These are phyloP conservation scores for Gymnopithys bicolor DNA, from an alignment of 2,797 vertebrate genomes.

Conservation along the genomic window DNA sequence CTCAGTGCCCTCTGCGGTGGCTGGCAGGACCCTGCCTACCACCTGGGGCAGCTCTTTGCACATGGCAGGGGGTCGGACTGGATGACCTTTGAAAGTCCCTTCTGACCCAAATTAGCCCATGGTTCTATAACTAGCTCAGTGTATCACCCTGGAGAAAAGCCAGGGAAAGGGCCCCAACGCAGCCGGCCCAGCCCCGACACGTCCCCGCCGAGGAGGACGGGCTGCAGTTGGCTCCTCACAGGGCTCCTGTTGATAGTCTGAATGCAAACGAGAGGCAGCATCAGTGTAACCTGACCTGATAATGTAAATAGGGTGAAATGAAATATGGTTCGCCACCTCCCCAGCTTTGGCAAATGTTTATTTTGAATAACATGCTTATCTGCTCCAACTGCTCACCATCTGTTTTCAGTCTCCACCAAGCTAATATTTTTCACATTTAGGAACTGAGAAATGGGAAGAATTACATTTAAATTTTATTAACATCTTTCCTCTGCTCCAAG, in stretches of 20 bases:
- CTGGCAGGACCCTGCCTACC: background rate
- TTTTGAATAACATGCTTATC: slow-evolving; percentile 83
- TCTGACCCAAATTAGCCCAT: background rate
- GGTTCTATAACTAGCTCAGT: accelerated
- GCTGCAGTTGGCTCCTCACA: slow-evolving; percentile 22
- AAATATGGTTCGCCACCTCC: slow-evolving; percentile 75
- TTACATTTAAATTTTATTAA: slow-evolving; percentile 74
- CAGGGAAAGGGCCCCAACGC: background rate
- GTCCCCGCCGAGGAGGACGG: background rate
- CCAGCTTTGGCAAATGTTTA: slow-evolving; percentile 83
- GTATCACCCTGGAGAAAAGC: accelerated
- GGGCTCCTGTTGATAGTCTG: slow-evolving; percentile 57
- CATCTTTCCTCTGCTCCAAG: slow-evolving; percentile 48
- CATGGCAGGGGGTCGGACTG: background rate
- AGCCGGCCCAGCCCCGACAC: accelerated
- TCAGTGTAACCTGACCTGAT: slow-evolving; percentile 70
- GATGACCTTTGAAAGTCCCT: background rate
- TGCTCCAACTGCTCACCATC: slow-evolving; percentile 87
- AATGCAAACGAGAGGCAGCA: slow-evolving; percentile 72
- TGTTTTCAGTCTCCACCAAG: slow-evolving; percentile 83
- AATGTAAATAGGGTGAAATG: slow-evolving; percentile 75
- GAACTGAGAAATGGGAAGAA: slow-evolving; percentile 70
- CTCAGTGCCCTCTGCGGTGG: accelerated
- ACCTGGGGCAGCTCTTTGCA: background rate
- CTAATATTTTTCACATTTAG: slow-evolving; percentile 79